Base-by-base conservation (phyloP, 2,113 vertebrate genomes). In the Apteryx mantelli region DNA sequence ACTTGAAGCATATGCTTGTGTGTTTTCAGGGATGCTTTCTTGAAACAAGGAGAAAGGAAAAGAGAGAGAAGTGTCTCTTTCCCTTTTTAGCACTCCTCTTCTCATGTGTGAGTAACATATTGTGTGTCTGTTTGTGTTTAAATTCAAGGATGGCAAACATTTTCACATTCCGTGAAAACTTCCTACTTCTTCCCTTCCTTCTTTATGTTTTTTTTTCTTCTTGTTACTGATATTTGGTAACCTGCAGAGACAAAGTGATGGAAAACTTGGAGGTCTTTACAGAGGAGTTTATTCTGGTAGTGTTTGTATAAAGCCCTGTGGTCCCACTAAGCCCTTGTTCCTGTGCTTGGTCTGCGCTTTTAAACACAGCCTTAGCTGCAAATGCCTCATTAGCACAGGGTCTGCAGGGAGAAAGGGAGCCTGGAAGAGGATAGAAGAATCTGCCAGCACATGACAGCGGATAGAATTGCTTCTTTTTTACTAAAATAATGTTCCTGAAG, bases 191-290 rank as follows among this genome's bases (percentile, higher is more conserved):
- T 86, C 86, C 55, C 86, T 76, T 85, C 83, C 94, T 76, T 77
- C 56, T 58, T 61, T 42, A 50, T 34, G 38, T 83, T 88, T 81
- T 89, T 60, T 74, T 84, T 82, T 22, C 58, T 92, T 86, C 70
- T 88, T 64, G 73, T 91, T 85, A 82, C 42, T 95, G 93, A 76
- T 91, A 86, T 91, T 83, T 79, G 82, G 71, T 86, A 79, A 69
- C 89, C 84, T 96, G 52, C 21, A 38, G 84, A 96, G 96, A 96
- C 74, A 77, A 93, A 93, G 58, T 56, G 81, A 76, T 73, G 85
- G 21, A 12, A 91, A 94, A 63, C 66, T 71, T 15, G 46, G 65
- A 82, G 94, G 83, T 63, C 91, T 80, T 32, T 38, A 38, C 52
- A 61, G 81, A 55, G 73, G 34, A 56, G 20, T 86, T 96, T 91